phyloP scores from a whole-genome alignment of 2,113 vertebrate genomes.

The Phrynosoma platyrhinos region DNA sequence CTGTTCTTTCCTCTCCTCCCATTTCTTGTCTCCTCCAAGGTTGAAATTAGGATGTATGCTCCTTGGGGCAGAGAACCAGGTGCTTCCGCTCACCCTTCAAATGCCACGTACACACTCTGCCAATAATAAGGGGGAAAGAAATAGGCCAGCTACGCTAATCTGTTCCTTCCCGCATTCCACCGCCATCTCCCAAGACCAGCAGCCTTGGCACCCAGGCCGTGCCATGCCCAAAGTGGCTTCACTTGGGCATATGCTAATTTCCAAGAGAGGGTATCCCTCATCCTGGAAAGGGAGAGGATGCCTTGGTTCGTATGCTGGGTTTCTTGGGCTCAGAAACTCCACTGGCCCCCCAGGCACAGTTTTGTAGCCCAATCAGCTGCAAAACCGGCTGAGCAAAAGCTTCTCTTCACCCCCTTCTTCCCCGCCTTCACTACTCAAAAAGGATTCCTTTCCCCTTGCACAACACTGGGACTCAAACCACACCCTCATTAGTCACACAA shows the following conservation, averaged over 20 bases:
- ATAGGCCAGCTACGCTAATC: neutral
- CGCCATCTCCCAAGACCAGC: neutral
- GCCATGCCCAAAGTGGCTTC: neutral
- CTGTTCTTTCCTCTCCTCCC: neutral
- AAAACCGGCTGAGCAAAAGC: constrained; percentile 12
- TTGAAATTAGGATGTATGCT: neutral
- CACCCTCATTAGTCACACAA: constrained; percentile 32
- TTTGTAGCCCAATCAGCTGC: neutral
- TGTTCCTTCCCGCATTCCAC: neutral
- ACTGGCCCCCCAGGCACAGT: neutral
- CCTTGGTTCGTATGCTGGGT: fast-evolving
- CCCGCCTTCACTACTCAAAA: neutral
- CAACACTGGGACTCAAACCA: constrained; percentile 5
- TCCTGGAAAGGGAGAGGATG: neutral
- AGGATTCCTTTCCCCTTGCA: constrained; percentile 39
- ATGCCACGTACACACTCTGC: neutral
- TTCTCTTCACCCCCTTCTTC: neutral
- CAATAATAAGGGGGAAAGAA: neutral
- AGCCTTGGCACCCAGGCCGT: neutral
- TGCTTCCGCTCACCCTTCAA: neutral
- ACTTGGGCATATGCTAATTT: neutral
- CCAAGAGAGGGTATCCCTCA: neutral
- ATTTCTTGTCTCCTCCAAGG: neutral
- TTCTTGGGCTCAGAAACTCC: neutral
- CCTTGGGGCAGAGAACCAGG: neutral